These are phyloP conservation scores for Zalophus californianus DNA, from an alignment of 2,797 vertebrate genomes.

Conservation along the genomic window DNA sequence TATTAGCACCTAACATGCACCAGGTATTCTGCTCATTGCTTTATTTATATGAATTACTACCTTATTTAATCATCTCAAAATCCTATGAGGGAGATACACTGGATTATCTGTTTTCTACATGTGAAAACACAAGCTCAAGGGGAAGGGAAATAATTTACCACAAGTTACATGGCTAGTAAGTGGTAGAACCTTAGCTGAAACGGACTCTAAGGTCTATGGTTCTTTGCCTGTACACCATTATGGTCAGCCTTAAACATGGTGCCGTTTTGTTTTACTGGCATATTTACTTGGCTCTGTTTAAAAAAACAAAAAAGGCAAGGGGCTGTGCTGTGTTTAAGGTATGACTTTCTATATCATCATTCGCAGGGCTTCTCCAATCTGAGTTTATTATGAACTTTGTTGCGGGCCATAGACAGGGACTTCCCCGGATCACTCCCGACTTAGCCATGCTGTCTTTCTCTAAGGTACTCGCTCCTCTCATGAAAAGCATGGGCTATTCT, in stretches of 20 bases:
- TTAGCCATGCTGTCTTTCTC: background rate
- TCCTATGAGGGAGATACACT: background rate
- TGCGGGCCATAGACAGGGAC: background rate
- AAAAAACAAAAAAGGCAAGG: background rate
- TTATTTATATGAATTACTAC: background rate
- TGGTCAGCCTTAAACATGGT: background rate
- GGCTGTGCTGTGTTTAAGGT: background rate
- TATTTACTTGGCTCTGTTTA: slow-evolving; percentile 10
- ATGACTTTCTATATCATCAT: slow-evolving; percentile 11
- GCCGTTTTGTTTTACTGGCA: background rate
- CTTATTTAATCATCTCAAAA: background rate
- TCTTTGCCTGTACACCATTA: background rate
- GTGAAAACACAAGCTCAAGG: background rate
- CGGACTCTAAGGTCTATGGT: background rate
- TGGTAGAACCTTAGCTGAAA: background rate
- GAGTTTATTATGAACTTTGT: background rate
- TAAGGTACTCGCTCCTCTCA: background rate
- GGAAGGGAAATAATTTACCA: background rate
- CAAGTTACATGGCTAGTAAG: background rate
- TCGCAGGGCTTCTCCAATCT: background rate
- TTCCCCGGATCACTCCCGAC: background rate
- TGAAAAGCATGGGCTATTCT: background rate
- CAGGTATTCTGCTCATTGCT: background rate
- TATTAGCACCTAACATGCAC: background rate
- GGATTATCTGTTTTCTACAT: background rate